Base-by-base conservation (phyloP, 2,113 vertebrate genomes). In the Caranx ignobilis region DNA sequence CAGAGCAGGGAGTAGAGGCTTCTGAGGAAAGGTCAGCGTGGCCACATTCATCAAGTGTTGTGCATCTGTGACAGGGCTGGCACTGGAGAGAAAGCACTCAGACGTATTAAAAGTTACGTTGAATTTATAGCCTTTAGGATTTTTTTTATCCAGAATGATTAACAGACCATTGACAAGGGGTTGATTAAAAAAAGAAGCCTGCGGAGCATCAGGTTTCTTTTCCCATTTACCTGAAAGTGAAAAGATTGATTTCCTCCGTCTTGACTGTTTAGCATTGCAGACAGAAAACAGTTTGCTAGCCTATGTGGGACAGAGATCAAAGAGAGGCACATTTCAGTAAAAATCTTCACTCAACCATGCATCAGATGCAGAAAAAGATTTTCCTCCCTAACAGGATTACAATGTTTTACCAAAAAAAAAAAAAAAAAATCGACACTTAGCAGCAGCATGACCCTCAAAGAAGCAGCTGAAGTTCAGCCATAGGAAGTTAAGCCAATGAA, bases 61-160 rank as follows among this genome's bases (percentile, higher is more conserved):
- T 60, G n/a, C 52, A 50, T 39, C 75, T 73, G 69, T 77, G 77
- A 81, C 68, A 26, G 75, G 37, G 37, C 15, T 43, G 73, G 75
- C 66, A 61, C 21, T 54, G 47, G 56, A 69, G 60, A 75, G 70
- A 41, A 79, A 21, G 77, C 81, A 85, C 88, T 90, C 67, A 34
- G 18, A 31, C 65, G 79, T 79, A 90, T 91, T 83, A 83, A 85
- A 84, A 78, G 55, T 62, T 63, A 56, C 11, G 13, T 55, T 64
- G 7, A 77, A 87, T 84, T 86, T 86, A 87, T 66, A 72, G 75
- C 77, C 60, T 79, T 75, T 84, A 59, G 55, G 61, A n/a, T 61
- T 54, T 71, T 26, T 34, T 83, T 74, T 54, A 55, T 65, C 66
- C 66, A 56, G 62, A 69, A 76, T 85, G 76, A 90, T 86, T 76